Evolutionary conservation across 2,797 vertebrate genomes (phyloP).

Genomic region (Trematomus bernacchii): DNA sequence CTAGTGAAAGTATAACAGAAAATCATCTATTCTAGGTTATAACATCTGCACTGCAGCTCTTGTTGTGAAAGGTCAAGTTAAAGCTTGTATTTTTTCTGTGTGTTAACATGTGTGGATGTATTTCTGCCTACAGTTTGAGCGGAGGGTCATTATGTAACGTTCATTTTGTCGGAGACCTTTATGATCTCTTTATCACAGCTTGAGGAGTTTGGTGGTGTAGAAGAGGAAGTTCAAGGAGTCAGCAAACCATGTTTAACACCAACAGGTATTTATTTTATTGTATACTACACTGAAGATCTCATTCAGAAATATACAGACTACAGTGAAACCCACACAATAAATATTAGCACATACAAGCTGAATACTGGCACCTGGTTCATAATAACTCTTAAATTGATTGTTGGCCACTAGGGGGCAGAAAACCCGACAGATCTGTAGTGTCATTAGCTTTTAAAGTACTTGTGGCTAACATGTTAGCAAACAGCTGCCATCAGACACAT

Average conservation of each 20-base stretch:
- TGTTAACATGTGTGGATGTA: neutral
- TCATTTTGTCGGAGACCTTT: neutral
- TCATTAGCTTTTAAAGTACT: neutral
- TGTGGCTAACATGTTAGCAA: neutral
- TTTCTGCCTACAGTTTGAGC: neutral
- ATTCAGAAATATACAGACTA: neutral
- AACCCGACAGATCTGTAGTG: neutral
- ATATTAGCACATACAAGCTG: neutral
- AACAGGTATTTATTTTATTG: slow-evolving; percentile 1
- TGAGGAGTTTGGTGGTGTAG: neutral
- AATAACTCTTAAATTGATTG: too few relatives aligned
- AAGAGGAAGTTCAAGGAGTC: slow-evolving; percentile 6
- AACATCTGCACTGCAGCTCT: too few relatives aligned
- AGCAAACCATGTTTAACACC: neutral
- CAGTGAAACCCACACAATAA: slow-evolving; percentile 16
- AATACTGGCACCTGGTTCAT: neutral
- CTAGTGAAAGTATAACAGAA: too few relatives aligned
- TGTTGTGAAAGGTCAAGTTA: too few relatives aligned
- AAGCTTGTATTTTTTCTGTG: too few relatives aligned
- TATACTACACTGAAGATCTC: slow-evolving; percentile 4
- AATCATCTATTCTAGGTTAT: too few relatives aligned
- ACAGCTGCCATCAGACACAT: neutral
- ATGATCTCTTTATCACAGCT: neutral
- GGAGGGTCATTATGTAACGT: neutral
- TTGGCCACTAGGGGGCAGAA: neutral